Evolutionary conservation across 2,797 vertebrate species (phyloP).

Genomic region (Peromyscus eremicus): DNA sequence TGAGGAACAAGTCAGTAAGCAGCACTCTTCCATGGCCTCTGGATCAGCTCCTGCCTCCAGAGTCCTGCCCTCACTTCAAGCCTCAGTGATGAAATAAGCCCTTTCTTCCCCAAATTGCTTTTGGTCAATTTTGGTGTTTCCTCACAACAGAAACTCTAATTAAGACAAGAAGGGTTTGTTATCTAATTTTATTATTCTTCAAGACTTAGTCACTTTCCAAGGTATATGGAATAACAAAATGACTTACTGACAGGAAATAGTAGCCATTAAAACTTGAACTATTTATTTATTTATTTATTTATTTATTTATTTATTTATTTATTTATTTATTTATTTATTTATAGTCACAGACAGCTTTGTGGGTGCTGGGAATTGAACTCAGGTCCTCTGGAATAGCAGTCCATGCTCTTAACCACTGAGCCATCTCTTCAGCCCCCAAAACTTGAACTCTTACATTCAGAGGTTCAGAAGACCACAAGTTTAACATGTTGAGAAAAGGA

Average conservation of each 20-base stretch:
- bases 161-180: not conserved
- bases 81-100: not conserved
- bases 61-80: not conserved
- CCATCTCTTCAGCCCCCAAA: not conserved
- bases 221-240: conserved; percentile 25
- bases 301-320: too few species aligned
- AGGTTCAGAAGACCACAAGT: conserved; percentile 17
- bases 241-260: conserved; percentile 32
- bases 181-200: conserved; percentile 61
- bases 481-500: not conserved
- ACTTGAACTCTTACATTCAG: not conserved
- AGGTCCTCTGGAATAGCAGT: too few species aligned
- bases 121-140: not conserved
- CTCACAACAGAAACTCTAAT: not conserved
- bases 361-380: too few species aligned
- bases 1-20: not conserved
- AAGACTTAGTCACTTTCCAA: conserved; percentile 62
- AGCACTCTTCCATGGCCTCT: not conserved
- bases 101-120: not conserved
- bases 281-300: too few species aligned
- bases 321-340: too few species aligned
- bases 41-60: too few species aligned
- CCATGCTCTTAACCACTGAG: too few species aligned
- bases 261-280: conserved; percentile 41
- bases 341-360: too few species aligned